Base-by-base conservation (phyloP, 37 sponge, comb jelly and placozoan species). In the Aphrocallistes beatrix region DNA sequence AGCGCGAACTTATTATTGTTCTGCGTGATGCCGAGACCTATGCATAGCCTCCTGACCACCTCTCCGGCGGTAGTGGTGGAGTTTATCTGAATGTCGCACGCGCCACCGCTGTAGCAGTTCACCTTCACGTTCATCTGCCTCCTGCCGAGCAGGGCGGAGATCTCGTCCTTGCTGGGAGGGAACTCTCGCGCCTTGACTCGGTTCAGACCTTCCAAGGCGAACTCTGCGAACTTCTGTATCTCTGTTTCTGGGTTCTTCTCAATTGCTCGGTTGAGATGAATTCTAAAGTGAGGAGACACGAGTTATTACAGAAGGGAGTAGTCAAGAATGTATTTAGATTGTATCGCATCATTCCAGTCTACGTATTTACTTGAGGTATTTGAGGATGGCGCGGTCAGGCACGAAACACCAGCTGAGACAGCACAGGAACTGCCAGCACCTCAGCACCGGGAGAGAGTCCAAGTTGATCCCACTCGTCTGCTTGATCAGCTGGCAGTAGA, bases 401-500 rank as follows among this genome's bases (percentile, higher is more conserved):
- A 90, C 82, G 86, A 92, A 93, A 21, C 89, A 89, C 36, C 90
- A 91, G 82, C 90, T 90, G 89, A 95, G 90, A 50, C 93, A 95
- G 50, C 90, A 89, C 37, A 95, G 82, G 38, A 93, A 88, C 94
- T 90, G 51, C 23, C 37, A 36, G 51, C 38, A 36, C 34, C 75
- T 60, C 17, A 81, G 37, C 21, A 82, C 81, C 23, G 81, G 51
- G 36, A 38, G 40, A 3, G 36, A 81, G 38, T 82, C 75, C 34
- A 60, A 13, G n/a, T 36, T 39, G 19, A 89, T 34, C 37, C 90
- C 87, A 17, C 90, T 88, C 23, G 98, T 97, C 89, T 97, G 98
- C 83, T 94, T 97, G 83, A 97, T 91, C 38, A 97, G 90, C 91
- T 97, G 98, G 83, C 92, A 91, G 86, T 91, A 97, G 50, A 97